These are phyloP conservation scores for Papilio polyxenes DNA, from an alignment of 1,140 invertebrate genomes.

Conservation along the genomic window DNA sequence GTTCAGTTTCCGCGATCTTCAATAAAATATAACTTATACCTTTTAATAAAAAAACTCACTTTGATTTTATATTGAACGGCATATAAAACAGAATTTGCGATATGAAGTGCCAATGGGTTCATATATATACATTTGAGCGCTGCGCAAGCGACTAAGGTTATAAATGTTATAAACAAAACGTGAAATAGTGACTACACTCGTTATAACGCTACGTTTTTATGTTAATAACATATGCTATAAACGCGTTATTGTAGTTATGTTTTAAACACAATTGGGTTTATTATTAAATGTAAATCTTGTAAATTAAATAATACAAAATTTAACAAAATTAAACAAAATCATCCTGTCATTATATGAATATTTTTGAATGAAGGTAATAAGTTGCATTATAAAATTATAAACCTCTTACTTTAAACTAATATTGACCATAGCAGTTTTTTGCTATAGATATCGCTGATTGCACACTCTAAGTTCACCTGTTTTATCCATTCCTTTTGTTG, in stretches of 20 bases:
- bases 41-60: no score
- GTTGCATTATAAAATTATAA: no score
- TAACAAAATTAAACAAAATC: neutral
- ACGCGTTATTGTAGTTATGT: neutral
- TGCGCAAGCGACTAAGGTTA: no score
- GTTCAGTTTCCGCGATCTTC: neutral
- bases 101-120: no score
- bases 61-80: no score
- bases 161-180: neutral
- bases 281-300: neutral
- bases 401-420: neutral
- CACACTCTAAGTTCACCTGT: neutral
- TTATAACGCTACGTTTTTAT: neutral
- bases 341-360: no score
- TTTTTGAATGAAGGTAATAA: no score
- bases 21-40: neutral
- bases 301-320: neutral
- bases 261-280: neutral
- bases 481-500: neutral
- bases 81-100: no score
- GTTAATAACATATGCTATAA: constrained; percentile 2
- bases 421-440: neutral
- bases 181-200: neutral
- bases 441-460: neutral
- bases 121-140: no score